Evolutionary conservation across 2,888 invertebrate species (phyloP).

Genomic region (Parthenolecanium corni): DNA sequence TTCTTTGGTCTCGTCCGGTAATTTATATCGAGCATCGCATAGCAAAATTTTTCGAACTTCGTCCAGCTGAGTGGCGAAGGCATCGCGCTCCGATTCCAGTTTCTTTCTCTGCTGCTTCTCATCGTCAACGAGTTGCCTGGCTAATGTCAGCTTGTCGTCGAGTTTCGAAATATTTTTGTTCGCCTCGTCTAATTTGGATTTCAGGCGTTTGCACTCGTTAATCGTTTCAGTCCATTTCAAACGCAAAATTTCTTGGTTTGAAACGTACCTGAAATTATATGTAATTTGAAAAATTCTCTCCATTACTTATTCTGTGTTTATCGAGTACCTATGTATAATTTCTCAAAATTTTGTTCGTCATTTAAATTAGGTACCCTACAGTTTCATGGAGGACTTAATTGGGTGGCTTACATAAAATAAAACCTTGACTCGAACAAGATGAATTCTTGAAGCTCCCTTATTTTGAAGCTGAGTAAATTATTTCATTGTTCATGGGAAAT

Average conservation of each 20-base stretch:
- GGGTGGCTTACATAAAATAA: too few species aligned
- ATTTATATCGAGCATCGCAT: conserved; percentile 39
- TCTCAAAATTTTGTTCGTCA: too few species aligned
- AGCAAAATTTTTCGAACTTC: conserved; percentile 30
- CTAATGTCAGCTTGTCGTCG: conserved; percentile 14
- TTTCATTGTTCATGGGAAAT: too few species aligned
- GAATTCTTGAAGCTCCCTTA: too few species aligned
- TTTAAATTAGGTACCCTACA: too few species aligned
- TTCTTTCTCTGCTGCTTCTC: conserved; percentile 10
- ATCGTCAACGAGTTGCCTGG: conserved; percentile 21
- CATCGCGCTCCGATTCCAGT: conserved; percentile 21
- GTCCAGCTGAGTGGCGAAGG: conserved; percentile 26
- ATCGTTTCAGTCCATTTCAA: conserved; percentile 1
- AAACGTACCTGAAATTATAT: background rate
- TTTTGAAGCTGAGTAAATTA: too few species aligned
- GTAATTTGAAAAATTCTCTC: too few species aligned
- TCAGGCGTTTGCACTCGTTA: conserved; percentile 15
- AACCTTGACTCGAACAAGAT: too few species aligned
- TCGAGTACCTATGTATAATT: too few species aligned
- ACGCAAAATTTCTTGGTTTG: background rate
- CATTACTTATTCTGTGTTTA: too few species aligned
- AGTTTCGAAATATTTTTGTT: conserved; percentile 6
- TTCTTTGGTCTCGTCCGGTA: conserved; percentile 63
- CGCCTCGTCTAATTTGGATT: conserved; percentile 2
- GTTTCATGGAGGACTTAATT: too few species aligned